Evolutionary conservation across 1,140 invertebrate species (phyloP).

Genomic region (Grapholita molesta): DNA sequence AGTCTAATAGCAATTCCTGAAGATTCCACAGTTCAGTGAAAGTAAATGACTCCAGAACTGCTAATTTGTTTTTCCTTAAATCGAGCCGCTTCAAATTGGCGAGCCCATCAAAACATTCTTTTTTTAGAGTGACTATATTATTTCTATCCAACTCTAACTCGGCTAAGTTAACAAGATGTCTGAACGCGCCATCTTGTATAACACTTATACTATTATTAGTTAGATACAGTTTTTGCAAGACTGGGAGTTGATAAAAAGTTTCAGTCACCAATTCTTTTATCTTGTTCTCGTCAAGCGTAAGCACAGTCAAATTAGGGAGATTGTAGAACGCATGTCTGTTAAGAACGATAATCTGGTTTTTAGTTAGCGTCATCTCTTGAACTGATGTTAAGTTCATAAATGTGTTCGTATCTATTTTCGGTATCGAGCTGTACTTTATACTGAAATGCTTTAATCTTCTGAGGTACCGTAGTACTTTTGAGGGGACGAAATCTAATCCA

Average conservation of each 20-base stretch:
- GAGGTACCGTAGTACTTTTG: slow-evolving; percentile 81
- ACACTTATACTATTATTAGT: slow-evolving; percentile 85
- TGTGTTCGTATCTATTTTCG: slow-evolving; percentile 81
- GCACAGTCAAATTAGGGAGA: slow-evolving; percentile 80
- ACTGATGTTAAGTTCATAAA: slow-evolving; percentile 85
- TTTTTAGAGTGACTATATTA: slow-evolving; percentile 82
- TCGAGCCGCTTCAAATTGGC: slow-evolving; percentile 83
- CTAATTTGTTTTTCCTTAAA: slow-evolving; percentile 83
- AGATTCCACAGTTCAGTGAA: slow-evolving; percentile 87
- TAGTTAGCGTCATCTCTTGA: slow-evolving; percentile 82
- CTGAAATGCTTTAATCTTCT: slow-evolving; percentile 82
- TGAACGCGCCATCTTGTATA: slow-evolving; percentile 86
- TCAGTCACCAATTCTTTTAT: slow-evolving; percentile 84
- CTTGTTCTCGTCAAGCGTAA: slow-evolving; percentile 85
- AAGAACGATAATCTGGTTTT: slow-evolving; percentile 83
- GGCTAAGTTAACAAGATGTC: slow-evolving; percentile 81
- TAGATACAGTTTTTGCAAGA: slow-evolving; percentile 82
- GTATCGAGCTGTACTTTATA: slow-evolving; percentile 85
- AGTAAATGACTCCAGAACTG: slow-evolving; percentile 83
- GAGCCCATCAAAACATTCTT: slow-evolving; percentile 86
- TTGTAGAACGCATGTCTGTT: slow-evolving; percentile 84
- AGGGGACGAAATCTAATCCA: slow-evolving; percentile 83
- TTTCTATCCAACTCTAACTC: slow-evolving; percentile 86
- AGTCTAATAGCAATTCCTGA: slow-evolving; percentile 84
- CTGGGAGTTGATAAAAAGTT: slow-evolving; percentile 85